Evolutionary conservation across 2,797 vertebrate species (phyloP), one percentile per base, ranked within the genome.

Genomic region (Ptychadena robeensis): DNA sequence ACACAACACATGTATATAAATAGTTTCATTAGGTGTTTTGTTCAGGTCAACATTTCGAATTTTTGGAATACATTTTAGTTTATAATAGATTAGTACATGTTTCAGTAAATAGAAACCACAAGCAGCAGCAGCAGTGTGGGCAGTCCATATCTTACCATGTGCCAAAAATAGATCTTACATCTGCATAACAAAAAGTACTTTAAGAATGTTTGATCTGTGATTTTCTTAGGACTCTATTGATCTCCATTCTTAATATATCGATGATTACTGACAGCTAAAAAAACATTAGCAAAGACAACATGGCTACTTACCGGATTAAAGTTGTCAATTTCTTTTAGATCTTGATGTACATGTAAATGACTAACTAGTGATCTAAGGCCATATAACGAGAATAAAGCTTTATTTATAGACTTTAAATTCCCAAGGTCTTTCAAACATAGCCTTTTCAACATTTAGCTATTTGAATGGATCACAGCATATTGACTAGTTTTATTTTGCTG

Each of bases 391-490:
- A 40, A 14, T 76, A 31, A 27, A 82, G 27, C 32, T 77, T 74
- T 71, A 82, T 82, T 82, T 82, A 77, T 82, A 82, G 66, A 70
- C 53, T 2, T 75, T 30, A 38, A 61, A 63, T 38, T 77, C 81
- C 32, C 73, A 70, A 82, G 66, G 81, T 77, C 57, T 66, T 82
- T 76, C 77, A 70, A 70, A 75, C 40, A 27, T 63, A 69, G 66
- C 34, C 73, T 69, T 66, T 35, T 74, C 64, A 67, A 72, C 71
- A 81, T 81, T 57, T 71, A 61, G 79, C 73, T 59, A 73, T 81
- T 77, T 76, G 32, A 70, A 37, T 61, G 57, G 81, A 68, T 82
- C 73, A 82, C 69, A 57, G 53, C 73, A 75, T 77, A 82, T 77
- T 82, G 81, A 82, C 66, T 40, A 63, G 48, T 75, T 75, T 61